Percentiles rank a stretch among this genome's conserved stretches.
These are phyloP conservation scores for Choristoneura rosaceana DNA, from an alignment of 2,888 invertebrate genomes.

Conservation along the genomic window DNA sequence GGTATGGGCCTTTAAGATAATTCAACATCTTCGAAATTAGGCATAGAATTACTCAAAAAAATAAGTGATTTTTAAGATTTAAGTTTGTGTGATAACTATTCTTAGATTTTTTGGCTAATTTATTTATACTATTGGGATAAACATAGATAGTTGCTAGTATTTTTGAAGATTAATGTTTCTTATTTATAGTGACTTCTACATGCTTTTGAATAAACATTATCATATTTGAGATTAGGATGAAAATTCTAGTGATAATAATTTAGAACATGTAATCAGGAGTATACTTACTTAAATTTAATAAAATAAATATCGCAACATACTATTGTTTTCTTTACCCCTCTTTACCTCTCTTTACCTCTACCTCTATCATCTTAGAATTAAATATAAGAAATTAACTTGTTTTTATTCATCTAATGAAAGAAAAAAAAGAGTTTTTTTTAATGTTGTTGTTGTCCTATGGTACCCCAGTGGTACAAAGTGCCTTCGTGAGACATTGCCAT, in stretches of 20 bases:
- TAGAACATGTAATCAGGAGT: constrained; percentile 17
- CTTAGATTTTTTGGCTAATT: constrained; percentile 1
- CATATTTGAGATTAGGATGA: background rate
- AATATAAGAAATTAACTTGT: background rate
- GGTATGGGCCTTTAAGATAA: background rate
- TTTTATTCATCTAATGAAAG: background rate
- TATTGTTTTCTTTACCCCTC: constrained; percentile 18
- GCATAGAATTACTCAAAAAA: constrained; percentile 12
- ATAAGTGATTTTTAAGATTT: background rate
- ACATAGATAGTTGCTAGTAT: constrained; percentile 4
- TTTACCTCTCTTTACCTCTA: too few relatives aligned
- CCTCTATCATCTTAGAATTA: background rate
- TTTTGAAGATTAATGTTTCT: background rate
- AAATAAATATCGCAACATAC: constrained; percentile 23
- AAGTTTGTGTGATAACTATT: constrained; percentile 10
- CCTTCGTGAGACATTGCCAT: too few relatives aligned
- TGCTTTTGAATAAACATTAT: background rate
- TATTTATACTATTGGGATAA: background rate
- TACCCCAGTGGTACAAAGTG: too few relatives aligned
- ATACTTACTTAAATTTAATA: constrained; percentile 15
- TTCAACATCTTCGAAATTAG: background rate
- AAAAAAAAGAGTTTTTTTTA: too few relatives aligned
- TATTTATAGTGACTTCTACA: background rate
- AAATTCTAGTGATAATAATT: constrained; percentile 11
- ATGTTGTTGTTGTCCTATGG: too few relatives aligned